A percentile compares a stretch with the other conserved stretches of the same genome.
Evolutionary conservation across 2,113 vertebrate species (phyloP).

Genomic region (Tachysurus vachellii): DNA sequence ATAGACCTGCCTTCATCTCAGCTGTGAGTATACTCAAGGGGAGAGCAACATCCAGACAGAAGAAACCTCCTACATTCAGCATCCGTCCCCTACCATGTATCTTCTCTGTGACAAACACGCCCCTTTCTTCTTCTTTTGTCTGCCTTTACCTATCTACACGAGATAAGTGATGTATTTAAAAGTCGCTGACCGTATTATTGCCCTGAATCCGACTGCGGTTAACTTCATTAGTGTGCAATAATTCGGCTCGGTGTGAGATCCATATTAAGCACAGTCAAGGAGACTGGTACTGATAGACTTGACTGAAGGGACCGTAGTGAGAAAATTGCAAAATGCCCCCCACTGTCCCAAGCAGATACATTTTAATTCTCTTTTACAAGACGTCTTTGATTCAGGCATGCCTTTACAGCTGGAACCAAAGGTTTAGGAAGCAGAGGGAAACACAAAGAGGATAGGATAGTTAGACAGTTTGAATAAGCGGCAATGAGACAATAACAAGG

Average conservation of each 20-base stretch:
- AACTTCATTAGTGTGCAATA: constrained; percentile 46
- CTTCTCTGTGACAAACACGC: neutral
- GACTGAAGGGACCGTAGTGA: constrained; percentile 20
- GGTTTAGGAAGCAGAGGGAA: constrained; percentile 10
- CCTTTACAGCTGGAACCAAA: neutral
- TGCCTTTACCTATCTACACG: neutral
- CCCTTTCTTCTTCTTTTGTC: neutral
- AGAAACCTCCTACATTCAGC: constrained; percentile 5
- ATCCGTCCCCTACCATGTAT: neutral
- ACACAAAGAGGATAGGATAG: constrained; percentile 1
- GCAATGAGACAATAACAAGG: neutral
- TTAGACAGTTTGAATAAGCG: neutral
- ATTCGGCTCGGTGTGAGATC: constrained; percentile 34
- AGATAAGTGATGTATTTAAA: constrained; percentile 23
- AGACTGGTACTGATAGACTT: constrained; percentile 13
- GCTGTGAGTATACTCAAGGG: constrained; percentile 20
- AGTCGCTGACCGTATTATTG: constrained; percentile 26
- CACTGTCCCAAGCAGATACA: constrained; percentile 19
- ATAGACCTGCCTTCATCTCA: constrained; percentile 27
- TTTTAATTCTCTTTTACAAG: constrained; percentile 41
- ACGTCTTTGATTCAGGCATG: constrained; percentile 14
- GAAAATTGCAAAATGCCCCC: constrained; percentile 45
- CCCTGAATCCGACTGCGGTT: constrained; percentile 4
- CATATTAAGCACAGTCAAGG: constrained; percentile 33
- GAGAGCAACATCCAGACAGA: constrained; percentile 26